Conservation (phyloP, 2,888 invertebrate species). For the Macrophya annulata region DNA sequence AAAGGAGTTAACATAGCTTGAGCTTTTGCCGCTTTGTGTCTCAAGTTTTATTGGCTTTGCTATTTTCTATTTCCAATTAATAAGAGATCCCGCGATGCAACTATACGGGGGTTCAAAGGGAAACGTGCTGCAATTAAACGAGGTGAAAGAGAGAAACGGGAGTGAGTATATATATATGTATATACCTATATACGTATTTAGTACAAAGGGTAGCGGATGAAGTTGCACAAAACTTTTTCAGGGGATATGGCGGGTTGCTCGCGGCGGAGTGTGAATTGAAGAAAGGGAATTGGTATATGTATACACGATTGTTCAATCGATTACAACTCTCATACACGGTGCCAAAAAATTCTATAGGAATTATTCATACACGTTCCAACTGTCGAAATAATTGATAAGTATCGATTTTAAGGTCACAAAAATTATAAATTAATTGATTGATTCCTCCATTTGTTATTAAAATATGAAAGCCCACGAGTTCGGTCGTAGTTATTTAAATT, state of each 20-base stretch:
- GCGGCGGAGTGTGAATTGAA: neutral
- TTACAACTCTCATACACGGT: neutral
- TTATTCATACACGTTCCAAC: neutral
- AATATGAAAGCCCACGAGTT: too few species aligned
- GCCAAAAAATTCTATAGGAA: neutral
- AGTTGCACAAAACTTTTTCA: neutral
- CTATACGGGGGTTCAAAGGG: neutral
- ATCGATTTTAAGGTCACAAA: too few species aligned
- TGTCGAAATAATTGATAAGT: neutral
- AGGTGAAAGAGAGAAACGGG: neutral
- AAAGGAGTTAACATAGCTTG: too few species aligned
- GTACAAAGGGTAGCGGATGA: neutral
- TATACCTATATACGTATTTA: too few species aligned
- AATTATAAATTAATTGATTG: too few species aligned
- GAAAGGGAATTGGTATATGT: neutral
- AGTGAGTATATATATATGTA: neutral
- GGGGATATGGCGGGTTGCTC: neutral
- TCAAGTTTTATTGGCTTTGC: constrained; percentile 60
- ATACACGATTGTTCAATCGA: neutral
- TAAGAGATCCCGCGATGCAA: neutral
- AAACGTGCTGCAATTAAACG: constrained; percentile 29
- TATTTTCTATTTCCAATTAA: constrained; percentile 34
- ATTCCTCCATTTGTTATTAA: too few species aligned
- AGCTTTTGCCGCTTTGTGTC: constrained; percentile 50
- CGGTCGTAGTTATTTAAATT: too few species aligned